Evolutionary conservation across 1,140 invertebrate species (phyloP), one percentile per base, ranked within the genome.

Genomic region (Eriosoma lanigerum): DNA sequence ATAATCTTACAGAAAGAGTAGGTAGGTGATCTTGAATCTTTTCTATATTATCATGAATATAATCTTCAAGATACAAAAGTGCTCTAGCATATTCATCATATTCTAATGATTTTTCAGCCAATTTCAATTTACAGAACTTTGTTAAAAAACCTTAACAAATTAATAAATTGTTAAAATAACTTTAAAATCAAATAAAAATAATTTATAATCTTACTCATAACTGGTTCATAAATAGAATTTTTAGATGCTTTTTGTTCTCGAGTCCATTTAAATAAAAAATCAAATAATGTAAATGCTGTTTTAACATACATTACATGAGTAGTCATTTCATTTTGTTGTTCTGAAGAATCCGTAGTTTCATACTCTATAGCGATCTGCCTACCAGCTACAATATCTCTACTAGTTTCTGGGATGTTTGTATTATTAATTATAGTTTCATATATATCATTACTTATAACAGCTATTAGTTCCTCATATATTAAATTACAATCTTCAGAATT

Each of bases 11-110:
- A 46, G 82, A 82, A 68, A 83, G 72, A 46, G 58, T 76, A 32
- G 82, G 83, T 72, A 90, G 85, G 60, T 90, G 88, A 58, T 90
- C 88, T 70, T 90, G 88, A 32, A 92, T 84, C 15, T 87, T 86
- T 19, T 88, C 85, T 21, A 88, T 87, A 75, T 88, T 87, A 60
- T 89, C 87, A 15, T 86, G 87, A 86, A 93, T 90, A 80, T 93
- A 91, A 66, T 90, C 84, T 83, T 94, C 93, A 24, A 93, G 83
- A 83, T 93, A 94, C 84, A 92, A 89, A 24, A 94, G 83, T 0
- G 92, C 90, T 19, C 93, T 86, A 68, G 92, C 89, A 84, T 92
- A 90, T 83, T 94, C 92, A 0, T 89, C 90, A 75, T 90, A 92
- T 17, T 90, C 87, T 83, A 91, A 93, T 83, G 92, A 93, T 38